Evolutionary conservation across 2,888 invertebrate genomes (phyloP).

Genomic region (Spilosoma lubricipeda): DNA sequence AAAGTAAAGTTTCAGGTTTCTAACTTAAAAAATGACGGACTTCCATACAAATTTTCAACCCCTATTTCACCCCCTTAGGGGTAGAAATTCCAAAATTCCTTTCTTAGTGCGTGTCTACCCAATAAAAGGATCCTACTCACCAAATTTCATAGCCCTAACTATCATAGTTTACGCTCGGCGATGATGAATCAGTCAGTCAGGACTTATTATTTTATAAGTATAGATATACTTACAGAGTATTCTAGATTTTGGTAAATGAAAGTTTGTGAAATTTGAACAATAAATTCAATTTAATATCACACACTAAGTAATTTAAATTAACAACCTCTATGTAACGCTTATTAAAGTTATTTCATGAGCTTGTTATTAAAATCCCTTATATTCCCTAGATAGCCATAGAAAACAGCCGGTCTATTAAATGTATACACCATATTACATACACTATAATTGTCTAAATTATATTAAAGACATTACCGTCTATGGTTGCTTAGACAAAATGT

Average conservation of each 20-base stretch:
- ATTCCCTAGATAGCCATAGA: background rate
- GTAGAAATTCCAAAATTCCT: too few relatives aligned
- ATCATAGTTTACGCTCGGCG: too few relatives aligned
- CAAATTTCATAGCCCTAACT: too few relatives aligned
- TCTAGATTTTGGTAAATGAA: background rate
- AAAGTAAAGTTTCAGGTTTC: too few relatives aligned
- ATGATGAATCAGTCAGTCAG: too few relatives aligned
- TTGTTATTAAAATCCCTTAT: background rate
- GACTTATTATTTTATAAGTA: too few relatives aligned
- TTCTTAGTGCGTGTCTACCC: too few relatives aligned
- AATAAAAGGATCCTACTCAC: too few relatives aligned
- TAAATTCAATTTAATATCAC: background rate
- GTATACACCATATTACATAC: background rate
- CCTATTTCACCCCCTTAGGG: too few relatives aligned
- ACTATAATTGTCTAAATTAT: constrained; percentile 25
- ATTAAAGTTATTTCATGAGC: background rate
- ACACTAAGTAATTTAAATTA: background rate
- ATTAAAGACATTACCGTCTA: constrained; percentile 21
- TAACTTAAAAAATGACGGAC: too few relatives aligned
- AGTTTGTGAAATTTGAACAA: background rate
- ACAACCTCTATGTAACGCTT: background rate
- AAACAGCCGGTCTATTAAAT: background rate
- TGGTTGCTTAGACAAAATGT: constrained; percentile 34
- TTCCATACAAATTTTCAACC: too few relatives aligned
- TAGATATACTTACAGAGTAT: too few relatives aligned